Base-by-base conservation (phyloP, 2,888 invertebrate species). In the Pecten maximus region DNA sequence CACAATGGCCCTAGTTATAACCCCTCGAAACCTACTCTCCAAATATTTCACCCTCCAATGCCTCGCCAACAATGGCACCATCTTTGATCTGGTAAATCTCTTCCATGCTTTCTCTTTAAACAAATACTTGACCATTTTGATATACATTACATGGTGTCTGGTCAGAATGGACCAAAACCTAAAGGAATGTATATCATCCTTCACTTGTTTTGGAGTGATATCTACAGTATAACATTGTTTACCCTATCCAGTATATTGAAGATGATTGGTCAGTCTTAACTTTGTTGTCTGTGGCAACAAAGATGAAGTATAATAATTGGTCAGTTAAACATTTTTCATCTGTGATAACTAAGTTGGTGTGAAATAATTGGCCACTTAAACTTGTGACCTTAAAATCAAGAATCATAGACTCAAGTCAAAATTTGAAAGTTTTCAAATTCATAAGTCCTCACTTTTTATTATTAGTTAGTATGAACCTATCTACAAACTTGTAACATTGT, bases 31-130 rank as follows among this genome's bases (percentile, higher is more conserved):
- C 28, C 74, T 60, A 60, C 60, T 60, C n/a, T 60, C 60, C 28
- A 60, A 60, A 60, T 60, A 60, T 35, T 74, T 74, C 74, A 74
- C 74, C 74, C 28, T 28, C 0, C 10, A 28, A 28, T 35, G 4
- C 28, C 74, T 28, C 74, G 4, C 74, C 19, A 19, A 74, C 74
- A 74, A 74, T 35, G 74, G 74, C 74, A 74, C 74, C 74, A 74
- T 35, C n/a, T 74, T 35, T 74, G 74, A 74, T 74, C 74, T 74
- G 74, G 74, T 10, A 74, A 74, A 74, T 74, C 74, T 74, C 74
- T 6, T 28, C 28, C 74, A 28, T 28, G 74, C 74, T 74, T 74
- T 35, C 74, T 74, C 74, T 74, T 28, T 16, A 35, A 74, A 74
- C 74, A 74, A 74, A 35, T 74, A 74, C 35, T 74, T 74, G 74